These are phyloP conservation scores for Acrocyrtus sp. DNA, from an alignment of 2,888 invertebrate genomes.

Conservation along the genomic window DNA sequence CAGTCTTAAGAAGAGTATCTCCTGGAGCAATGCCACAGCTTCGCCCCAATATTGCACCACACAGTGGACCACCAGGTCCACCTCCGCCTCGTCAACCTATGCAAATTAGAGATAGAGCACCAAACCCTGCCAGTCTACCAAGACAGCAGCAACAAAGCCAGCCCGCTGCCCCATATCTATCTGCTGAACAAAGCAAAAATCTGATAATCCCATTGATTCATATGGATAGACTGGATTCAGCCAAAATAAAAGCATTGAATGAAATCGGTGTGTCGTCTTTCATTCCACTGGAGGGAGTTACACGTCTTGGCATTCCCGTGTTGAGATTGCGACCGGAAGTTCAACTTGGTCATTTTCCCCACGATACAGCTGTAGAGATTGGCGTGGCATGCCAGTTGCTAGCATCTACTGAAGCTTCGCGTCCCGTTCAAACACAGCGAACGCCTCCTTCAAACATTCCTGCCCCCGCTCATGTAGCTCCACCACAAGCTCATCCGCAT, in stretches of 20 bases:
- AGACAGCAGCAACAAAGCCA: constrained; percentile 28
- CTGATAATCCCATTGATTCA: constrained; percentile 57
- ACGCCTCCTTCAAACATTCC: neutral
- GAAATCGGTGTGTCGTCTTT: constrained; percentile 57
- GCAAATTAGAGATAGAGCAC: constrained; percentile 25
- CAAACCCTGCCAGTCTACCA: neutral
- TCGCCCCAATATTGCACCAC: neutral
- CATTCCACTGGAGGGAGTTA: constrained; percentile 50
- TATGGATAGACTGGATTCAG: constrained; percentile 50
- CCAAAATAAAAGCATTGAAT: constrained; percentile 49
- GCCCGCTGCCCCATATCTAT: neutral
- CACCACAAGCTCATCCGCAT: neutral
- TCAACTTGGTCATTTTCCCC: constrained; percentile 22
- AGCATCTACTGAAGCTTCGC: neutral
- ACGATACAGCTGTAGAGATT: constrained; percentile 29
- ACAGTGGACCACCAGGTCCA: neutral
- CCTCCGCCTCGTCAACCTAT: constrained; percentile 3
- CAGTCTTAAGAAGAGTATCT: constrained; percentile 3
- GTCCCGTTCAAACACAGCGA: neutral
- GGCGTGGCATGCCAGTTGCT: neutral
- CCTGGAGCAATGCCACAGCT: neutral
- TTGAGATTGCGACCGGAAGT: constrained; percentile 21
- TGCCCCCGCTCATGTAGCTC: neutral
- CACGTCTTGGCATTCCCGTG: constrained; percentile 24
- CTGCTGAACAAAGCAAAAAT: constrained; percentile 6